Evolutionary conservation across 2,888 invertebrate genomes (phyloP).

Genomic region (Tigriopus californicus): DNA sequence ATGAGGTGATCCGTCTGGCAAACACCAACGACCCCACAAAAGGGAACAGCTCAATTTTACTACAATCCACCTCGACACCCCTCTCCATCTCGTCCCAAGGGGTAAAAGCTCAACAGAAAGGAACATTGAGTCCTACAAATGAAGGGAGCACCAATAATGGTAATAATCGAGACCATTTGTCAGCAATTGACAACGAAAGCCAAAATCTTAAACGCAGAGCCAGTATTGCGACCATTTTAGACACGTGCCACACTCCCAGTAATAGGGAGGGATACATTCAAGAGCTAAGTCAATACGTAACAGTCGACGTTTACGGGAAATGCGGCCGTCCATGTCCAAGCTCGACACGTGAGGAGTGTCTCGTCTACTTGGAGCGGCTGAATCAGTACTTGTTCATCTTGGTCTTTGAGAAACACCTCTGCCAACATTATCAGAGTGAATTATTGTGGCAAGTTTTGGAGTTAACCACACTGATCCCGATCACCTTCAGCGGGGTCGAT

Average conservation of each 20-base stretch:
- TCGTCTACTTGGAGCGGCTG: neutral
- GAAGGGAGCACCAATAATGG: too few relatives aligned
- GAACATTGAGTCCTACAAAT: too few relatives aligned
- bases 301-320: neutral
- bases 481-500: constrained; percentile 16
- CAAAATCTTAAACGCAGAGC: too few relatives aligned
- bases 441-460: neutral
- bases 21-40: too few relatives aligned
- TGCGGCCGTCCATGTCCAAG: constrained; percentile 10
- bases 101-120: too few relatives aligned
- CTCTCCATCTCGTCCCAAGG: too few relatives aligned
- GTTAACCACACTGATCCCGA: constrained; percentile 13
- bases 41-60: too few relatives aligned
- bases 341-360: neutral
- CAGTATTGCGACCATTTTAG: neutral
- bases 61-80: too few relatives aligned
- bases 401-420: constrained; percentile 1
- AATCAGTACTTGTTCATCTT: constrained; percentile 5
- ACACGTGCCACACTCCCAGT: neutral
- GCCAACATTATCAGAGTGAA: neutral
- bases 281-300: neutral
- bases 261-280: neutral
- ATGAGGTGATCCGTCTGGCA: too few relatives aligned
- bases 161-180: too few relatives aligned
- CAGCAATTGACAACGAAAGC: too few relatives aligned